phyloP scores from a whole-genome alignment of 2,113 vertebrate genomes.

The Mixornis gularis region DNA sequence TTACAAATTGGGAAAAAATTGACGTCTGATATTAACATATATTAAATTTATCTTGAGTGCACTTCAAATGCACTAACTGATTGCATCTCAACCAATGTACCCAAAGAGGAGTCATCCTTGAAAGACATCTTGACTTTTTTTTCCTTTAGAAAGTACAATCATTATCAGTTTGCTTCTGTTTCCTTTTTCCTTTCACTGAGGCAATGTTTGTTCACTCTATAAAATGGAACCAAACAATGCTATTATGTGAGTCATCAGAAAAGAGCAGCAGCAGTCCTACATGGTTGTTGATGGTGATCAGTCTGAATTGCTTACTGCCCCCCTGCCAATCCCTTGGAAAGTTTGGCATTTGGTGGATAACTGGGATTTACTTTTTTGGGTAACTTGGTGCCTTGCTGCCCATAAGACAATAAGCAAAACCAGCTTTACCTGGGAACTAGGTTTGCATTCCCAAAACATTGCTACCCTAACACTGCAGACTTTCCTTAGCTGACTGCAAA shows the following conservation, averaged over 20 bases:
- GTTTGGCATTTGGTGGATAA: neutral
- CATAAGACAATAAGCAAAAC: neutral
- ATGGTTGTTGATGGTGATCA: neutral
- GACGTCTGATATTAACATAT: neutral
- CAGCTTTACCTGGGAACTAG: neutral
- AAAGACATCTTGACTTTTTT: neutral
- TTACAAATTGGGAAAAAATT: neutral
- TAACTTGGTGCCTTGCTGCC: neutral
- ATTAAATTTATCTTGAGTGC: neutral
- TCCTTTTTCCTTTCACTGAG: neutral
- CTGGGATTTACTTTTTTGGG: neutral
- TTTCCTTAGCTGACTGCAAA: neutral
- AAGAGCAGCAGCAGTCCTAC: neutral
- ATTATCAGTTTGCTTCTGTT: neutral
- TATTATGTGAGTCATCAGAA: slow-evolving; percentile 34
- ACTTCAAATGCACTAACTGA: neutral
- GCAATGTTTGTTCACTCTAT: neutral
- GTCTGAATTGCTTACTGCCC: neutral
- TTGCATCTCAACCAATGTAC: neutral
- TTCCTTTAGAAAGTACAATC: neutral
- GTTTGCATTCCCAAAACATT: neutral
- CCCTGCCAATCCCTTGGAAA: neutral
- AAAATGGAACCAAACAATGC: neutral
- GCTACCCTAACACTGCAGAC: neutral
- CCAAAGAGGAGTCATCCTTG: neutral